phyloP scores from a whole-genome alignment of 2,113 vertebrate species.

The Hassar affinis region DNA sequence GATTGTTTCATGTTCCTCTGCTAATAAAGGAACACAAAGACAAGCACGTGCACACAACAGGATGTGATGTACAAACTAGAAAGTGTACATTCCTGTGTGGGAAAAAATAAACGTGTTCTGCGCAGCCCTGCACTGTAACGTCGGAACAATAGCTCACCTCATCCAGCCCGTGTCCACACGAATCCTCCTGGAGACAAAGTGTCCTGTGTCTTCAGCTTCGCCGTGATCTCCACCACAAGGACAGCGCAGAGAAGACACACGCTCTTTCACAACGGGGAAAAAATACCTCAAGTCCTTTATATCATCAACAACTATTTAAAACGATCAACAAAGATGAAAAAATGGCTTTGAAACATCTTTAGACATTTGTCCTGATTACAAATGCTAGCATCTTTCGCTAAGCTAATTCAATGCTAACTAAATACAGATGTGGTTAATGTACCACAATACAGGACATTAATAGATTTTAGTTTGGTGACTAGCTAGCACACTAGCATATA shows the following conservation, averaged over 20 bases:
- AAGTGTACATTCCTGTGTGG: slow-evolving; percentile 30
- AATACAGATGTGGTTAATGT: background rate
- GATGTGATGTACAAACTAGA: slow-evolving; percentile 29
- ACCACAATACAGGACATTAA: background rate
- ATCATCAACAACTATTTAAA: background rate
- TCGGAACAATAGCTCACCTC: slow-evolving; percentile 66
- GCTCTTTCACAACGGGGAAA: slow-evolving; percentile 12
- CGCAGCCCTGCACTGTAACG: slow-evolving; percentile 35
- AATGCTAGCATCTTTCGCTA: background rate
- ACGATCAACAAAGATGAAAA: background rate
- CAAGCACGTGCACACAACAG: slow-evolving; percentile 30
- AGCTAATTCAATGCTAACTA: background rate
- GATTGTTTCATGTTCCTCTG: background rate
- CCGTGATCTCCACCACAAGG: slow-evolving; percentile 56
- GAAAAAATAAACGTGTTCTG: slow-evolving; percentile 14
- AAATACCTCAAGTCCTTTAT: background rate
- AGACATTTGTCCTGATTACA: background rate
- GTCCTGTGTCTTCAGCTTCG: slow-evolving; percentile 60
- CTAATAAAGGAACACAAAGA: slow-evolving; percentile 38
- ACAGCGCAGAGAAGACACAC: slow-evolving; percentile 55
- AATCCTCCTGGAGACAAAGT: slow-evolving; percentile 65
- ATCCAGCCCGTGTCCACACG: slow-evolving; percentile 60
- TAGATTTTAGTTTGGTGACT: background rate
- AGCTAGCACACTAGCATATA: background rate
- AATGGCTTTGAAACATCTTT: background rate